These are phyloP conservation scores for Ovibos moschatus DNA, from an alignment of 2,113 vertebrate species.

Conservation along the genomic window DNA sequence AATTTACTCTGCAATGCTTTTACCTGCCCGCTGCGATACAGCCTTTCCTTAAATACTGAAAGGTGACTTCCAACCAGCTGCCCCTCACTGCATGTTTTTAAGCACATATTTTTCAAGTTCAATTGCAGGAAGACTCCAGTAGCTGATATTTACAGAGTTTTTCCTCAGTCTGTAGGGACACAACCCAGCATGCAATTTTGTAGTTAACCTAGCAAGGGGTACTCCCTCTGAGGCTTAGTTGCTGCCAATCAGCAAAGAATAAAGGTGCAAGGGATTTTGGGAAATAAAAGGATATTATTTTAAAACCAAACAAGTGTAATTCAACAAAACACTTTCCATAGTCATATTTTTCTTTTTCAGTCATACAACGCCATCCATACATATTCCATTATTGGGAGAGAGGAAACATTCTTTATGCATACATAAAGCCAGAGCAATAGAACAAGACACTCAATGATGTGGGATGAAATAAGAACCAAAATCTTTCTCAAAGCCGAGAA, in stretches of 20 bases:
- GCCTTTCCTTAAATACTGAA: background rate
- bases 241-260: background rate
- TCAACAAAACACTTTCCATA: background rate
- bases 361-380: background rate
- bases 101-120: slow-evolving; percentile 18
- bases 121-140: slow-evolving; percentile 29
- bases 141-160: slow-evolving; percentile 53
- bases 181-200: slow-evolving; percentile 19
- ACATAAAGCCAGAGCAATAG: background rate
- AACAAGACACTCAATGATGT: background rate
- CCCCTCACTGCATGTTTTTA: slow-evolving; percentile 28
- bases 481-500: background rate
- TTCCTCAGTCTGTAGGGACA: slow-evolving; percentile 15
- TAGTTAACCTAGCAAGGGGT: background rate
- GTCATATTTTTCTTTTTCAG: background rate
- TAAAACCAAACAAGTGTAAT: background rate
- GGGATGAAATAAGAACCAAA: background rate
- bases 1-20: background rate
- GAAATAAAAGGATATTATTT: background rate
- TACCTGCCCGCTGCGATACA: background rate
- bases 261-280: slow-evolving; percentile 16
- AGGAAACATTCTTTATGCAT: background rate
- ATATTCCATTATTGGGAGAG: background rate
- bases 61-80: slow-evolving; percentile 23
- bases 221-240: background rate